These are phyloP conservation scores for Crioceris asparagi DNA, from an alignment of 2,888 invertebrate genomes.

Conservation along the genomic window DNA sequence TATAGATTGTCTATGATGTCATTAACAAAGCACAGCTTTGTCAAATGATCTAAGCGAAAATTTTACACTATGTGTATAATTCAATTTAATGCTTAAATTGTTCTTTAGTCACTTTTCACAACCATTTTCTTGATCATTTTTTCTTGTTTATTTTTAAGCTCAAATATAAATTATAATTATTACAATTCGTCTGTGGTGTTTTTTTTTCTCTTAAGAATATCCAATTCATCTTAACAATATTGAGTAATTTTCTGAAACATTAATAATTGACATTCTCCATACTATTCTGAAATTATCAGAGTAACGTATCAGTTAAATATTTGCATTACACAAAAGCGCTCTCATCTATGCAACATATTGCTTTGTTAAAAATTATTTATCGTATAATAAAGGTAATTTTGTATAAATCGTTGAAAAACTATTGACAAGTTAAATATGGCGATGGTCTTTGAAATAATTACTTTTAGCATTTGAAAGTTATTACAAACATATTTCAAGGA, in stretches of 20 bases:
- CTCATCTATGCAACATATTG: slow-evolving; percentile 7
- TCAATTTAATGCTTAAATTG: slow-evolving; percentile 4
- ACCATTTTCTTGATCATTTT: slow-evolving; percentile 35
- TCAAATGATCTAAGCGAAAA: slow-evolving; percentile 26
- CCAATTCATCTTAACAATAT: neutral
- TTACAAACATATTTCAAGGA: no score
- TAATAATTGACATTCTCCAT: slow-evolving; percentile 25
- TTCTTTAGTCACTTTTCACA: slow-evolving; percentile 30
- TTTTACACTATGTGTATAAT: slow-evolving; percentile 24
- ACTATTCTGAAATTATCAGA: slow-evolving; percentile 16
- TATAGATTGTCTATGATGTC: slow-evolving; percentile 23
- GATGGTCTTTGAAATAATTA: no score
- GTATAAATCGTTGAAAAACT: no score
- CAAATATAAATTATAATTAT: slow-evolving; percentile 15
- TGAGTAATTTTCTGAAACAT: slow-evolving; percentile 8
- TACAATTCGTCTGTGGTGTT: neutral
- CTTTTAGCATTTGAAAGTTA: no score
- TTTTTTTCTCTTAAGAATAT: neutral
- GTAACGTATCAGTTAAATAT: neutral
- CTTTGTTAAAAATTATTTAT: no score
- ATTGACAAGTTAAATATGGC: no score
- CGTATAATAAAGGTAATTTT: no score
- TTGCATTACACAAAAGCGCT: no score
- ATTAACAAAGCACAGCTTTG: slow-evolving; percentile 26
- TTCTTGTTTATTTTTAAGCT: slow-evolving; percentile 21